Evolutionary conservation across 2,113 vertebrate species (phyloP), one percentile per base, ranked within the genome.

Genomic region (Propithecus coquereli): DNA sequence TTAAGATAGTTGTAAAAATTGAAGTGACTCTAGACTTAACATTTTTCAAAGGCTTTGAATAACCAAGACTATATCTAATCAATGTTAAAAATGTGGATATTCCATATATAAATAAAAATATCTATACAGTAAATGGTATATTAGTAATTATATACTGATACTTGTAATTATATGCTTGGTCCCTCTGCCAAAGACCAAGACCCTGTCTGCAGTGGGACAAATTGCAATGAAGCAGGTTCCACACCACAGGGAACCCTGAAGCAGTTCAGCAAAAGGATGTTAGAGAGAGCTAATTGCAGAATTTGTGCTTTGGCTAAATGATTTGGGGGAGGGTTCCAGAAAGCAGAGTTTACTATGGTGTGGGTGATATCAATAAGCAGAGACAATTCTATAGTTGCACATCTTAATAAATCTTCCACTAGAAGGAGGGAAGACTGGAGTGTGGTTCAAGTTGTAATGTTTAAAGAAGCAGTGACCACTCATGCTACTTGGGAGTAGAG

Each of bases 1-100:
- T 90, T 89, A 43, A 94, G 34, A 95, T 5, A 68, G 13, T 45
- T 70, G 8, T 34, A 89, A 87, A 96, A 95, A 81, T 27, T 74
- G 10, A 94, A 87, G 11, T 88, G 40, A 63, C 23, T 91, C 25
- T 32, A 79, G 70, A 68, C 32, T 83, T 97, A n/a, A n/a, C 10
- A 71, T 3, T 87, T 92, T 52, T 88, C 47, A 87, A 92, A 76
- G 10, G 1, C 52, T 84, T 32, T 25, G 45, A 70, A 68, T 61
- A 77, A 16, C 10, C 3, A 71, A 76, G 20, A 63, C 1, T 45
- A 32, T 32, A 63, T 52, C 88, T 1, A 83, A 45, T 82, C 2
- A 40, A 50, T 81, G 76, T 87, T 83, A 76, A 77, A 90, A 93
- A 7, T 25, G 14, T 63, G 11, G 1, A 47, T 47, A 50, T 80